Base-by-base conservation (phyloP, 35 echinoderm and acorn worm genomes). In the Anneissia japonica region DNA sequence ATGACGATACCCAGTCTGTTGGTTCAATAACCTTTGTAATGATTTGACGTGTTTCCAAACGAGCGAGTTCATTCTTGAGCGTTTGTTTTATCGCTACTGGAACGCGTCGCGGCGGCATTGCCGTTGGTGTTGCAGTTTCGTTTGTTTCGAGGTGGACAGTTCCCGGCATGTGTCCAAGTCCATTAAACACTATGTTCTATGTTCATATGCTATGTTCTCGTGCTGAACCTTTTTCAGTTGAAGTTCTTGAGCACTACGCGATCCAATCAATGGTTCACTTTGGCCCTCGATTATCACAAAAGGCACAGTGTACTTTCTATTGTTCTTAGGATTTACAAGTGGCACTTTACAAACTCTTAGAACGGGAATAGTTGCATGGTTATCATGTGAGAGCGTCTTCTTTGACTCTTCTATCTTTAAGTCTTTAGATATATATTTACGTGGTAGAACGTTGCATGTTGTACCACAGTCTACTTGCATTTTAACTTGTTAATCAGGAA, bases 21-120 rank as follows among this genome's bases (percentile, higher is more conserved):
- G 88, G 79, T 41, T 85, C 77, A 79, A 39, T 36, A 13, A 96
- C 86, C 30, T 96, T 96, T 35, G 91, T 77, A 19, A 95, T 91
- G 13, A 91, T 86, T 39, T 56, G 12, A 32, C 87, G 16, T 39
- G 87, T 86, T 37, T 89, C 85, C 28, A 91, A 76, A 29, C 89
- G 38, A 31, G 43, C 23, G 3, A 95, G 84, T 56, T 95, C 89
- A 74, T 81, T 75, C 36, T 91, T 95, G 7, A 91, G 77, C 46
- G 84, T 87, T 75, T 81, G 76, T 78, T 91, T 95, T 16, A 95
- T 82, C 37, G 89, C 37, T 19, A 88, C 36, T 14, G 93, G 89
- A 3, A 88, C 89, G 4, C 83, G 76, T 73, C 76, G 32, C 0
- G 82, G 89, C 38, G 89, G 85, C 82, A 95, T 89, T 32, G 85